A percentile compares a stretch with the other conserved stretches of the same genome.
These are phyloP conservation scores for Leptinotarsa peninsularis DNA, from an alignment of 2,888 invertebrate species.

Conservation along the genomic window DNA sequence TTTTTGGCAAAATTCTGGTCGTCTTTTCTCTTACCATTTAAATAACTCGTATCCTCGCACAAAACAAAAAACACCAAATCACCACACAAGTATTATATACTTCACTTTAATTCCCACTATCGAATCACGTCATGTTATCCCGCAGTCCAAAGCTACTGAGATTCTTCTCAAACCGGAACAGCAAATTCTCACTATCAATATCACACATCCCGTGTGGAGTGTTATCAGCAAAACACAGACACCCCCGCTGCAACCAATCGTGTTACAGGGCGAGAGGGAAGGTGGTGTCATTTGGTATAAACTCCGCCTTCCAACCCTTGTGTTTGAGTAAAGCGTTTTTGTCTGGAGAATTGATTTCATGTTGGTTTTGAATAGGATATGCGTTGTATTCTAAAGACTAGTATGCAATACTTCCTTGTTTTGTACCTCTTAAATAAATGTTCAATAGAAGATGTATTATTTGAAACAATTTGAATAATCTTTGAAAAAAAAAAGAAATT, in stretches of 20 bases:
- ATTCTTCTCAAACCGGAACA: conserved; percentile 47
- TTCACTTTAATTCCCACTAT: background rate
- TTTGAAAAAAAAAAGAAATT: no score
- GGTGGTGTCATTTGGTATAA: background rate
- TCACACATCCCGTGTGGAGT: conserved; percentile 53
- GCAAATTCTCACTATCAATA: conserved; percentile 53
- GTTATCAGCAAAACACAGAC: conserved; percentile 55
- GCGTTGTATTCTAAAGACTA: no score
- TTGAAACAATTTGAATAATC: no score
- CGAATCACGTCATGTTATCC: conserved; percentile 10
- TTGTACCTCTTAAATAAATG: no score
- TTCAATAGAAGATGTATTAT: no score
- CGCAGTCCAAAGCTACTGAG: background rate
- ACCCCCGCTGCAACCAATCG: conserved; percentile 53
- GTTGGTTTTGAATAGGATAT: background rate
- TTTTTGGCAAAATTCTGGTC: no score
- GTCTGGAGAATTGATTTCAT: background rate
- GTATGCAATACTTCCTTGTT: no score
- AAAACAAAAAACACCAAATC: background rate
- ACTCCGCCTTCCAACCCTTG: conserved; percentile 22
- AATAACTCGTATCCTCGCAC: background rate
- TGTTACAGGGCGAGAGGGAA: background rate
- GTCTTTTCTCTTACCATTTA: background rate
- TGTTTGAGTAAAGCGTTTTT: background rate
- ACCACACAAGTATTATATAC: background rate